Evolutionary conservation across 1,140 invertebrate genomes (phyloP).

Genomic region (Lepidurus couesii): DNA sequence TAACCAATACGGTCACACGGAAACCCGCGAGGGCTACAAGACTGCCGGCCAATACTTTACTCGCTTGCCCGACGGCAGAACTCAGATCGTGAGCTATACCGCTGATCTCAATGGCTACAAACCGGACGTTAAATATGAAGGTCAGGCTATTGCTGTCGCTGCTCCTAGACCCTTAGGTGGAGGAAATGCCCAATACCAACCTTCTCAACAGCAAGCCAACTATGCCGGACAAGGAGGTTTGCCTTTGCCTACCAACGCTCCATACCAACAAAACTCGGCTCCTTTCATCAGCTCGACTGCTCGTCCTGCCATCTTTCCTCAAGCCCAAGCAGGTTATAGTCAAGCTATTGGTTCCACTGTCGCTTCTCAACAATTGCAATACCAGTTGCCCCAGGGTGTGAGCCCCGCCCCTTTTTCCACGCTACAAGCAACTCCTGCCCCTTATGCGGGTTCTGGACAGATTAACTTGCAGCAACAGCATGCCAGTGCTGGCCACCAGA

Average conservation of each 20-base stretch:
- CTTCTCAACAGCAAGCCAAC: background rate
- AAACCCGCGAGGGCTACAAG: slow-evolving; percentile 68
- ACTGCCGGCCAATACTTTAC: slow-evolving; percentile 77
- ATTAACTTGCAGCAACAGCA: background rate
- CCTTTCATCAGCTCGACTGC: slow-evolving; percentile 80
- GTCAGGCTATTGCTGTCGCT: slow-evolving; percentile 26
- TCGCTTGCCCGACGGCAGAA: slow-evolving; percentile 74
- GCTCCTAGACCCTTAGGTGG: slow-evolving; percentile 2
- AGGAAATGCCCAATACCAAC: background rate
- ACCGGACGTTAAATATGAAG: slow-evolving; percentile 38
- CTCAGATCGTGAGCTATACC: slow-evolving; percentile 67
- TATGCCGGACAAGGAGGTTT: background rate
- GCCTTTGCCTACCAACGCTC: background rate
- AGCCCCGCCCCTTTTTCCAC: slow-evolving; percentile 47
- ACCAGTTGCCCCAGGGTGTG: slow-evolving; percentile 76
- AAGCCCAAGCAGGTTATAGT: slow-evolving; percentile 71
- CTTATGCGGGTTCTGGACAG: background rate
- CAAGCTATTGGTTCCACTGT: slow-evolving; percentile 69
- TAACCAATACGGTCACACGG: slow-evolving; percentile 71
- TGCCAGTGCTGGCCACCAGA: slow-evolving; percentile 33
- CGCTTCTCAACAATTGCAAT: slow-evolving; percentile 76
- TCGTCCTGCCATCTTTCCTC: slow-evolving; percentile 65
- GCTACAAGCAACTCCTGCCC: background rate
- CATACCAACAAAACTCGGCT: background rate
- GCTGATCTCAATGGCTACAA: slow-evolving; percentile 36